A percentile compares a stretch with the other conserved stretches of the same genome.
Conservation (phyloP, 1,140 invertebrate genomes). For the Pentalonia nigronervosa region DNA sequence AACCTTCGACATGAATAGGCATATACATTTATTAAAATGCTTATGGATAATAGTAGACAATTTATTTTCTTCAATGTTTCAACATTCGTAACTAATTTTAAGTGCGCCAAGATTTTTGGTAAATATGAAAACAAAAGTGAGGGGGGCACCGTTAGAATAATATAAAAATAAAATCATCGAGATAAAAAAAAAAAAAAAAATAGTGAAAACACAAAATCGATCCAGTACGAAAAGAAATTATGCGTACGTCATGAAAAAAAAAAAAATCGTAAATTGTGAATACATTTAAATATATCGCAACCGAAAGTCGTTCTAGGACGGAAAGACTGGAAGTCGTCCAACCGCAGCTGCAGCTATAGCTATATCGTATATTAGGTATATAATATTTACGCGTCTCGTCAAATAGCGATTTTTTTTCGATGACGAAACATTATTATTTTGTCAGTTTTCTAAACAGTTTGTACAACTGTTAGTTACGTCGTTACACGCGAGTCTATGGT, state of each 20-base stretch:
- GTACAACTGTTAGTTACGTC: not conserved
- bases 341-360: not conserved
- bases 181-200: not conserved
- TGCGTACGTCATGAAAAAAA: not conserved
- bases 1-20: not conserved
- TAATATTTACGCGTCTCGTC: not conserved
- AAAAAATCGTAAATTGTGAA: not conserved
- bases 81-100: not conserved
- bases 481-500: not conserved
- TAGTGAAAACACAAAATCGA: conserved; percentile 3
- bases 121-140: not conserved
- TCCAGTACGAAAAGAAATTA: not conserved
- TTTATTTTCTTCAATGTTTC: not conserved
- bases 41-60: not conserved
- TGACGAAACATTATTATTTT: not conserved
- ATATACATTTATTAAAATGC: not conserved
- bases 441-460: conserved; percentile 13
- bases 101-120: not conserved
- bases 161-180: not conserved
- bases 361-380: not conserved
- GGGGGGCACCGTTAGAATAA: not conserved
- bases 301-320: not conserved
- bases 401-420: not conserved
- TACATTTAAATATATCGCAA: not conserved
- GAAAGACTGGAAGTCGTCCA: conserved; percentile 18